Base-by-base conservation (phyloP, 1,140 invertebrate genomes). In the Cydia amplana region DNA sequence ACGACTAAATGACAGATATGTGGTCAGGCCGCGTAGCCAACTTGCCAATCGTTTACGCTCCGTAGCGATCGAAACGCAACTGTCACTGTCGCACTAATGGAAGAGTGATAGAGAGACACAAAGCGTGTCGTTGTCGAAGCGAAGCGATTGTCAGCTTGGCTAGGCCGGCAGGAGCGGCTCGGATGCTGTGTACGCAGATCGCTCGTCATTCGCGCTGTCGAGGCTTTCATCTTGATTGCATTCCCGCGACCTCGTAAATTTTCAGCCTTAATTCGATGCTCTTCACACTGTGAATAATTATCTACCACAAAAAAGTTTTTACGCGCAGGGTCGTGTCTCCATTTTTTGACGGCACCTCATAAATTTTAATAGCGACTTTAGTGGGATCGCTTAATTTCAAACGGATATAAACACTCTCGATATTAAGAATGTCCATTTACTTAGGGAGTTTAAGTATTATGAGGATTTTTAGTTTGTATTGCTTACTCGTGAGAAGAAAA, bases 151-250 rank as follows among this genome's bases (percentile, higher is more conserved):
- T n/a, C n/a, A n/a, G n/a, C n/a, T n/a, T n/a, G n/a, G n/a, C n/a
- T n/a, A n/a, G n/a, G n/a, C n/a, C n/a, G n/a, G n/a, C n/a, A n/a
- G 55, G 20, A 64, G 6, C 23, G 16, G 25, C 23, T 36, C 28
- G 32, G 28, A 16, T 28, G 65, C 65, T 40, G 65, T 70, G 65
- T 70, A 36, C 32, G 72, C 72, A 36, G 72, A 49, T n/a, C 23
- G 74, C 46, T 74, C 76, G 74, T 80, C 79, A 76, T 78, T 74
- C 77, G 74, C 76, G 77, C 67, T 75, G 74, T 70, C 72, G 51
- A 73, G 51, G 72, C 36, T 77, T 76, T 81, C 77, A 80, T 80
- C 75, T 76, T 81, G 80, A 81, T 81, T 81, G 80, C 78, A 79
- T 79, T 67, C 46, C 77, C 28, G 64, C 75, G 73, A 78, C 73